phyloP scores from a whole-genome alignment of 2,797 vertebrate species.

The Helarctos malayanus region DNA sequence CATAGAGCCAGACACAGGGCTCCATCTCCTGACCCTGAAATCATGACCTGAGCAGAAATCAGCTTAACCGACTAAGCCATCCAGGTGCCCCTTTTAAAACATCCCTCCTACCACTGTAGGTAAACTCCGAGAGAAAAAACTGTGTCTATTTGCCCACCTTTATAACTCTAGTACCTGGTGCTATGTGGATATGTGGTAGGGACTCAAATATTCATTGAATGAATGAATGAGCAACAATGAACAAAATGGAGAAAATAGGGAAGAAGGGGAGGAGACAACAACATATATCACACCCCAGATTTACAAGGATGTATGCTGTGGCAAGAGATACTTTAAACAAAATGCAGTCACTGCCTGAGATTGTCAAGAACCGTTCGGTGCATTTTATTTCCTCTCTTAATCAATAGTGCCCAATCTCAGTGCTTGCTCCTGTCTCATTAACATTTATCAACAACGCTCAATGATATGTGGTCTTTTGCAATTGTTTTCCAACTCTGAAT shows the following conservation, averaged over 20 bases:
- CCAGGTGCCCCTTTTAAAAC: not conserved
- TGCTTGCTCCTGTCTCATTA: constrained; percentile 15
- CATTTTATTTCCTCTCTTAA: not conserved
- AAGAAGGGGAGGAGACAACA: not conserved
- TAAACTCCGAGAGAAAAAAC: not conserved
- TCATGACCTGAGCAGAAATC: not conserved
- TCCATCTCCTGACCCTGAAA: not conserved
- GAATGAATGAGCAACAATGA: not conserved
- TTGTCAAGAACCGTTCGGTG: not conserved
- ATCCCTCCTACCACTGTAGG: not conserved
- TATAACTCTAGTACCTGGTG: not conserved
- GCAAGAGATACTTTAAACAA: not conserved
- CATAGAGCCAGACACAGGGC: not conserved
- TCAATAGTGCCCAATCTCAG: constrained; percentile 27
- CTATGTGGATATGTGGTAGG: no score
- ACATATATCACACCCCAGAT: not conserved
- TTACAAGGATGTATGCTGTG: not conserved
- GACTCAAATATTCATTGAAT: not conserved
- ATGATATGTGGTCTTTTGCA: not conserved
- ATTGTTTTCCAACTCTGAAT: constrained; percentile 6
- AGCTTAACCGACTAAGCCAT: not conserved
- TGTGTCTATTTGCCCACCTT: not conserved
- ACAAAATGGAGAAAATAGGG: not conserved
- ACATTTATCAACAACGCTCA: constrained; percentile 11
- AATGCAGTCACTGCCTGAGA: not conserved